Percentiles rank a stretch among this genome's conserved stretches.
Evolutionary conservation across 2,113 vertebrate genomes (phyloP).

Genomic region (Alectura lathami): DNA sequence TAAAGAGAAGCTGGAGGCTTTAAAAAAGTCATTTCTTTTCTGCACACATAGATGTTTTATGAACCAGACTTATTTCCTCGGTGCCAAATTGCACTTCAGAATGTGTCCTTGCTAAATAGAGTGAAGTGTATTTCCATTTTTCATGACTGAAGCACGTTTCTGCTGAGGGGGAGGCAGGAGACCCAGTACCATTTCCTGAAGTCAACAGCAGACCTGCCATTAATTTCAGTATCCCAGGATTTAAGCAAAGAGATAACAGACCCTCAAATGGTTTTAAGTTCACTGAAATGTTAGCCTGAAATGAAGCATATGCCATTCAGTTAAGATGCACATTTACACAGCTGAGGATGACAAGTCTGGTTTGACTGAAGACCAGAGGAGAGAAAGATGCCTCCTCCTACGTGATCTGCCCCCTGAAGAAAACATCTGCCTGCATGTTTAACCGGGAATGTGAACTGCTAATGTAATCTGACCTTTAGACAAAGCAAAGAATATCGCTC

Average conservation of each 20-base stretch:
- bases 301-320: constrained; percentile 56
- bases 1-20: constrained; percentile 26
- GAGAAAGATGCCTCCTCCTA: constrained; percentile 60
- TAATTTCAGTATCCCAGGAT: constrained; percentile 22
- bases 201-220: constrained; percentile 30
- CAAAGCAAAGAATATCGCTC: constrained; percentile 10
- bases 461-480: constrained; percentile 59
- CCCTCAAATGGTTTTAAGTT: constrained; percentile 24
- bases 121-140: constrained; percentile 54
- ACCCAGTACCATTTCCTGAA: constrained; percentile 48
- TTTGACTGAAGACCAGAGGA: constrained; percentile 59
- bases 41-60: neutral
- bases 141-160: constrained; percentile 31
- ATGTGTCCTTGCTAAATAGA: constrained; percentile 45
- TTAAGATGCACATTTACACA: constrained; percentile 59
- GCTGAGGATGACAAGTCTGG: constrained; percentile 53
- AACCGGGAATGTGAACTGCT: constrained; percentile 65
- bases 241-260: constrained; percentile 53
- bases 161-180: constrained; percentile 49
- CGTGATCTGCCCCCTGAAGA: constrained; percentile 70
- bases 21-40: constrained; percentile 53
- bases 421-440: constrained; percentile 75
- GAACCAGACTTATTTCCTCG: constrained; percentile 38
- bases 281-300: constrained; percentile 29
- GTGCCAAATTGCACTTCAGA: constrained; percentile 47